Conservation (phyloP, 2,888 invertebrate species). For the Andrena dorsata region DNA sequence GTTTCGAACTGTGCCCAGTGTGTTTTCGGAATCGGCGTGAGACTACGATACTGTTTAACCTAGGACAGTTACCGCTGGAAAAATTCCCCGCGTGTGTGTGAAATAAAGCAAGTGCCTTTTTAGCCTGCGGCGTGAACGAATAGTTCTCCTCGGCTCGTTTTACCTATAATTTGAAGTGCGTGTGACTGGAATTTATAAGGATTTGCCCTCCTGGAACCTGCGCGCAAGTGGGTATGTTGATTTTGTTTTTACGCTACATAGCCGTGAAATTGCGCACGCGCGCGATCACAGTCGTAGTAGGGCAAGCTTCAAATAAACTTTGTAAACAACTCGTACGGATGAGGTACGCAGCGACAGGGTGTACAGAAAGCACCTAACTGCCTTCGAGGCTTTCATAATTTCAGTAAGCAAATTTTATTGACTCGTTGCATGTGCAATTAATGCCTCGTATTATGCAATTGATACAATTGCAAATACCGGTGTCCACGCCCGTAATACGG, state of each 20-base stretch:
- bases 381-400: not conserved
- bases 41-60: not conserved
- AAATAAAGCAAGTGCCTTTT: not conserved
- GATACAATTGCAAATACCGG: constrained; percentile 10
- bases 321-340: not conserved
- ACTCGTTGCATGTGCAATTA: not conserved
- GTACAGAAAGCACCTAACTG: not conserved
- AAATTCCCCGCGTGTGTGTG: not conserved
- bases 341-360: not conserved
- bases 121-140: not conserved
- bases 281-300: not conserved
- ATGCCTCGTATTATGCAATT: not conserved
- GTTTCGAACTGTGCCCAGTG: constrained; percentile 15
- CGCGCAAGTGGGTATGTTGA: constrained; percentile 54
- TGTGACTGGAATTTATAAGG: constrained; percentile 40
- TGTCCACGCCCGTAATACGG: constrained; percentile 5
- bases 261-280: constrained; percentile 9
- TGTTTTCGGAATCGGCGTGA: not conserved
- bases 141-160: not conserved
- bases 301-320: not conserved
- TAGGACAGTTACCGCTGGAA: not conserved
- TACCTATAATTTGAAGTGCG: constrained; percentile 10
- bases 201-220: constrained; percentile 2
- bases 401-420: not conserved
- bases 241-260: constrained; percentile 25